Conservation (phyloP, 92 coral and sea anemone genomes). For the Chrysogorgia sp. region DNA sequence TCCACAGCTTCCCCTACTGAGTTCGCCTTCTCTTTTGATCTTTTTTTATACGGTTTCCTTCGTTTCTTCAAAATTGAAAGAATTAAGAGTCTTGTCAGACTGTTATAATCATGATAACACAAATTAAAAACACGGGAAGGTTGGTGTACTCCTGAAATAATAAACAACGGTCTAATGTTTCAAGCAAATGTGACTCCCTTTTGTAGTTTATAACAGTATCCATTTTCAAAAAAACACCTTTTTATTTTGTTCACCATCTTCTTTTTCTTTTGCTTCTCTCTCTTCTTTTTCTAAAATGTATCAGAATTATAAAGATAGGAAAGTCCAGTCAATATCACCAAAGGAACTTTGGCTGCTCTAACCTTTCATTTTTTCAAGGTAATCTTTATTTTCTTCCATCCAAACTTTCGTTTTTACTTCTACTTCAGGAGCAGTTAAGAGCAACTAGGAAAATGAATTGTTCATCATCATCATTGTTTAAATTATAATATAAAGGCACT, state of each 20-base stretch:
- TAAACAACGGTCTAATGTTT: background rate
- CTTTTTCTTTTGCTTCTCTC: constrained; percentile 90
- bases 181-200: background rate
- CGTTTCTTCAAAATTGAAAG: constrained; percentile 65
- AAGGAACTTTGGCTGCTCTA: background rate
- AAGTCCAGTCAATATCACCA: background rate
- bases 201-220: background rate
- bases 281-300: constrained; percentile 80
- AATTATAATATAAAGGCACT: background rate
- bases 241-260: constrained; percentile 72
- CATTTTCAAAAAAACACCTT: constrained; percentile 48
- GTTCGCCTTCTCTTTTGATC: constrained; percentile 72
- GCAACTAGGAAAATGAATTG: constrained; percentile 63
- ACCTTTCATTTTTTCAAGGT: constrained; percentile 92
- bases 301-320: background rate
- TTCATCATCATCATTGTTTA: background rate
- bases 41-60: constrained; percentile 71
- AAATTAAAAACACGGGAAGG: too few species aligned
- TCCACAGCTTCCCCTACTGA: constrained; percentile 99
- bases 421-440: constrained; percentile 83
- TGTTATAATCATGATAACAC: too few species aligned
- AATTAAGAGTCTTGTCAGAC: background rate
- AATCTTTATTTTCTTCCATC: constrained; percentile 99
- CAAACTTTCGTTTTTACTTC: constrained; percentile 90
- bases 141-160: background rate